These are phyloP conservation scores for Hyposmocoma kahamanoa DNA, from an alignment of 1,140 invertebrate genomes.

Conservation along the genomic window DNA sequence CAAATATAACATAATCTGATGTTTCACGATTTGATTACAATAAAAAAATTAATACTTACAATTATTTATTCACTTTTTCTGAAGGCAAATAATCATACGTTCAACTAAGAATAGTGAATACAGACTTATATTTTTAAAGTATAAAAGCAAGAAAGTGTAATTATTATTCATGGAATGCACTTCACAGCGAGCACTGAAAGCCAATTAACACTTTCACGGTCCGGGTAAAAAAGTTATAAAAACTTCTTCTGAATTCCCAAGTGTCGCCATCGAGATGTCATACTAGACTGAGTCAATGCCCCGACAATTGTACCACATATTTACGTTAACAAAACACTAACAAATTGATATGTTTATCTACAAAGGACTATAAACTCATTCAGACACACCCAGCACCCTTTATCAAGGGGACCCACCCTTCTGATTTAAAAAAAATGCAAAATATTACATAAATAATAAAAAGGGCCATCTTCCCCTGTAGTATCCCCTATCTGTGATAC, in stretches of 20 bases:
- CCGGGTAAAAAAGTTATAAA: slow-evolving; percentile 20
- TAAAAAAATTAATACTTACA: too few species aligned
- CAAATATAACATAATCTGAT: too few species aligned
- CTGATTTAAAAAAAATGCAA: slow-evolving; percentile 67
- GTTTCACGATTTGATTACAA: too few species aligned
- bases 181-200: slow-evolving; percentile 6
- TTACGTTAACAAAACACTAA: slow-evolving; percentile 62
- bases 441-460: slow-evolving; percentile 71
- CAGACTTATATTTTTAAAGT: too few species aligned
- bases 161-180: too few species aligned
- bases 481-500: slow-evolving; percentile 35
- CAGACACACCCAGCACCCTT: slow-evolving; percentile 66
- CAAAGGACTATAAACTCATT: slow-evolving; percentile 69
- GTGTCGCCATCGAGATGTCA: slow-evolving; percentile 38
- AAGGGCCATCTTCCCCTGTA: slow-evolving; percentile 32
- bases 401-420: slow-evolving; percentile 65
- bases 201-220: neutral
- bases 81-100: too few species aligned
- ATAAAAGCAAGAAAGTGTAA: too few species aligned
- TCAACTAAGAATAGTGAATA: too few species aligned
- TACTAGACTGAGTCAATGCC: slow-evolving; percentile 39
- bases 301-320: slow-evolving; percentile 60
- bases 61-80: too few species aligned
- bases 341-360: slow-evolving; percentile 74
- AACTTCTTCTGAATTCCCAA: slow-evolving; percentile 28